Base-by-base conservation (phyloP, 2,888 invertebrate species). In the Odontocerum albicorne region DNA sequence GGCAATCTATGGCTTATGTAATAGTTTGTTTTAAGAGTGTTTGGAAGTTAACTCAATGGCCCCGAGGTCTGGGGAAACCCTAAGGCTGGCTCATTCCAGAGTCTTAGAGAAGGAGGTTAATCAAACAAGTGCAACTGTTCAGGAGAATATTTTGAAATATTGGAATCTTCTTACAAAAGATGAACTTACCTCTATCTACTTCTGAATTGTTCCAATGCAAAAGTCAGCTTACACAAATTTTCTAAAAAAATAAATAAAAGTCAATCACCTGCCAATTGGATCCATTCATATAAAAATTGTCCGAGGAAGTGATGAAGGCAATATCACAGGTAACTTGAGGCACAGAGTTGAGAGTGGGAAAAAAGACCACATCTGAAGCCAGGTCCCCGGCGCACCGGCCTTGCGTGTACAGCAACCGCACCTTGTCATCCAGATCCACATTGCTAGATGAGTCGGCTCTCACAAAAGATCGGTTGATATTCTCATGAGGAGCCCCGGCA, bases 271-370 rank as follows among this genome's bases (percentile, higher is more conserved):
- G 82, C 83, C 84, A 85, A 54, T 78, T 73, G 3, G 84, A 81
- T 4, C 78, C 79, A 65, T 81, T 81, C 66, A 81, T 77, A 62
- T 81, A 85, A 66, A 85, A 83, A 43, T 79, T 73, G 44, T 75
- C 70, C 36, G 82, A 79, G 19, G 74, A 70, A 4, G 74, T 77
- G 54, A 85, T 84, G 15, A 80, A 74, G 7, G 82, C 82, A 42
- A 84, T 71, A 57, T 80, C 75, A 57, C 77, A 72, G 42, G 69
- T 69, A 1, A 82, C 73, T 66, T 74, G 72, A 3, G 73, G 72
- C 4, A 77, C 64, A 4, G 66, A 63, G 3, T 70, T 63, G 4
- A 79, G 59, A 2, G 74, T 72, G 1, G 79, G 74, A 45, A 80
- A 72, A 38, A 68, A 64, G 8, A 83, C 72, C 27, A 72, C 65